These are phyloP conservation scores for Gracilinanus agilis DNA, from an alignment of 2,113 vertebrate species.

Conservation along the genomic window DNA sequence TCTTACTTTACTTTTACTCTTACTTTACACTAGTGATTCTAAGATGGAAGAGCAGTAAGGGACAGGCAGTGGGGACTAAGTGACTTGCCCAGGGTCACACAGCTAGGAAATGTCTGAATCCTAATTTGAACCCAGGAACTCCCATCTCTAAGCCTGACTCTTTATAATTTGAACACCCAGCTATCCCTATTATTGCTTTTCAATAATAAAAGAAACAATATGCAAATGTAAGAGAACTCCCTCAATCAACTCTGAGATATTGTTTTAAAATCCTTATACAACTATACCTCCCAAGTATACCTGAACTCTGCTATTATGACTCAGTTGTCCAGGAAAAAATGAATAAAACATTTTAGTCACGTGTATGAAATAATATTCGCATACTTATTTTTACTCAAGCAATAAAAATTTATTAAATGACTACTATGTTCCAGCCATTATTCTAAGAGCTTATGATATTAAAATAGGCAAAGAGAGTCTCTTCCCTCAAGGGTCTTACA, in stretches of 20 bases:
- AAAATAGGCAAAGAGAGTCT: not conserved
- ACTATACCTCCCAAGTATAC: not conserved
- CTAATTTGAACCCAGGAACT: too few relatives aligned
- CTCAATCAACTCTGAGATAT: not conserved
- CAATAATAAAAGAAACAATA: not conserved
- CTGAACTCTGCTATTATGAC: not conserved
- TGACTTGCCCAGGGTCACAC: too few relatives aligned
- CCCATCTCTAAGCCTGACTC: too few relatives aligned
- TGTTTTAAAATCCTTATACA: not conserved
- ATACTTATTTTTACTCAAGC: not conserved
- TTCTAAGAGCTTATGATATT: not conserved
- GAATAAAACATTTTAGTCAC: not conserved
- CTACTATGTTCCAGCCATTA: not conserved
- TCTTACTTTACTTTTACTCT: too few relatives aligned
- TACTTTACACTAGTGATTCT: too few relatives aligned
- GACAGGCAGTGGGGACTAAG: too few relatives aligned
- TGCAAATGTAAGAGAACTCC: not conserved
- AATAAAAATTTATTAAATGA: not conserved
- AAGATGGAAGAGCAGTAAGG: too few relatives aligned
- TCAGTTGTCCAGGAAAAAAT: not conserved
- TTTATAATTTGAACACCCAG: too few relatives aligned
- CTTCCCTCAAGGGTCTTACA: not conserved
- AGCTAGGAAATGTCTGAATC: too few relatives aligned
- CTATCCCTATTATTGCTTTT: not conserved
- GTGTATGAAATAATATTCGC: not conserved